These are phyloP conservation scores for Romanogobio albipinnatus DNA, from an alignment of 2,113 vertebrate genomes.

Conservation along the genomic window DNA sequence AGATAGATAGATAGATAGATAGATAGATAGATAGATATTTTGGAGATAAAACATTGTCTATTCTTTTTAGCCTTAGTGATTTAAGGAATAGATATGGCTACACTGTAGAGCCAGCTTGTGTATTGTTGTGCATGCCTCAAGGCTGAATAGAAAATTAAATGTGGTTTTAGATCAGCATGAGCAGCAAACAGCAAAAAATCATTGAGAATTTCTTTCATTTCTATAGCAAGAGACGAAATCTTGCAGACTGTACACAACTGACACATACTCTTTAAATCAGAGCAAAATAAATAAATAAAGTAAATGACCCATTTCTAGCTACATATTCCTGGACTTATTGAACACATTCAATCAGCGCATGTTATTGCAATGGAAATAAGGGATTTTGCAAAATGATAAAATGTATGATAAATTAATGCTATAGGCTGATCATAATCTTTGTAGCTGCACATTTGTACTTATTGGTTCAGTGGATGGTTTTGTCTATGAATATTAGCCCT, in stretches of 20 bases:
- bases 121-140: slow-evolving; percentile 1
- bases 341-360: not conserved
- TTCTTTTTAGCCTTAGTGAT: slow-evolving; percentile 11
- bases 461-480: not conserved
- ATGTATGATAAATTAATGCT: not conserved
- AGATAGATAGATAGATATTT: not conserved
- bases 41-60: not conserved
- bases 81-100: slow-evolving; percentile 14
- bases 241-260: not conserved
- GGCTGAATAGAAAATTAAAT: slow-evolving; percentile 20
- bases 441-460: not conserved
- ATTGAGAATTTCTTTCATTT: slow-evolving; percentile 9
- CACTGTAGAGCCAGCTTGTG: slow-evolving; percentile 15
- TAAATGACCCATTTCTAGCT: not conserved
- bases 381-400: not conserved
- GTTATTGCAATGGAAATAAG: not conserved
- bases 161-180: slow-evolving; percentile 19
- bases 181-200: slow-evolving; percentile 12
- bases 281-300: not conserved
- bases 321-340: not conserved
- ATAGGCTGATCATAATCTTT: not conserved
- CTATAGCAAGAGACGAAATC: not conserved
- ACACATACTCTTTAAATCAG: not conserved
- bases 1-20: not conserved
- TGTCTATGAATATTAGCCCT: not conserved